phyloP scores from a whole-genome alignment of 2,797 vertebrate species.

The Coluber constrictor region DNA sequence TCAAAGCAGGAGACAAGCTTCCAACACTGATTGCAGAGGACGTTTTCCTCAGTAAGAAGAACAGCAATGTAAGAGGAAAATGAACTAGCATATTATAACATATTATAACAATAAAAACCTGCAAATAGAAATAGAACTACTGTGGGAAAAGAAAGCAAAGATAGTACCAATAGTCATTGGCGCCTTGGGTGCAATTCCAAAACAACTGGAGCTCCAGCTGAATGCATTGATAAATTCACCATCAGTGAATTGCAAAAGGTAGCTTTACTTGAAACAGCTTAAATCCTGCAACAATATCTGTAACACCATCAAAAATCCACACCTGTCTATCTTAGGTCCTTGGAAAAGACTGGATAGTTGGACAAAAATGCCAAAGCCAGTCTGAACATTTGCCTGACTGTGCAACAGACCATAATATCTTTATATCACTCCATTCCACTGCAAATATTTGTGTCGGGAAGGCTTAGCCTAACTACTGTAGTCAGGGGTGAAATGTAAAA shows the following conservation, averaged over 20 bases:
- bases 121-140: not conserved
- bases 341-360: not conserved
- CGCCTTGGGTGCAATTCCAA: not conserved
- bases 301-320: not conserved
- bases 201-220: not conserved
- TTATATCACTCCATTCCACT: not conserved
- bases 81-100: not conserved
- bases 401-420: not conserved
- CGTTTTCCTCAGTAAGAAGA: not conserved
- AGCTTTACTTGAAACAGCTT: not conserved
- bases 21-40: slow-evolving; percentile 2
- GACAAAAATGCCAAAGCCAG: not conserved
- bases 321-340: not conserved
- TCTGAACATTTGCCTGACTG: not conserved
- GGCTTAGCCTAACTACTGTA: not conserved
- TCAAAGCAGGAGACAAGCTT: not conserved
- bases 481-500: too few relatives aligned
- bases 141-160: not conserved
- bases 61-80: not conserved
- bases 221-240: not conserved
- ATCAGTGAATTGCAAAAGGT: not conserved
- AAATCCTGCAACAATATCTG: not conserved
- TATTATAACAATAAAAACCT: not conserved
- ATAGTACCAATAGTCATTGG: not conserved
- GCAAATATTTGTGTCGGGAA: not conserved